Conservation (phyloP, 2,888 invertebrate genomes). For the Himalopsyche tibetana region DNA sequence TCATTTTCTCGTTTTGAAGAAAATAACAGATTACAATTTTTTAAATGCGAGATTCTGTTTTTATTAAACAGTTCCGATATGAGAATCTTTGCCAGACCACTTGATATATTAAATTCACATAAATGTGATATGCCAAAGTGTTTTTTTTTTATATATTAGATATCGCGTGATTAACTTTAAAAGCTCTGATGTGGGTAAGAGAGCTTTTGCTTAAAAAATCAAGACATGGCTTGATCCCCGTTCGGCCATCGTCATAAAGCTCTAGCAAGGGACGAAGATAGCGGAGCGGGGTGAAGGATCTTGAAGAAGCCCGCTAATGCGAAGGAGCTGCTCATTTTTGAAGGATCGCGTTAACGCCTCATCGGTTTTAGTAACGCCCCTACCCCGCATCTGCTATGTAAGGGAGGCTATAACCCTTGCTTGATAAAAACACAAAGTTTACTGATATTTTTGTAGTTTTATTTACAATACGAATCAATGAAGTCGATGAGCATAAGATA, state of each 20-base stretch:
- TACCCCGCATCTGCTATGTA: constrained; percentile 31
- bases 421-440: neutral
- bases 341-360: constrained; percentile 51
- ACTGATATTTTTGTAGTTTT: too few relatives aligned
- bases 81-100: too few relatives aligned
- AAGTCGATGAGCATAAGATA: too few relatives aligned
- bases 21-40: too few relatives aligned
- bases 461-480: too few relatives aligned
- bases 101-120: too few relatives aligned
- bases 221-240: constrained; percentile 32
- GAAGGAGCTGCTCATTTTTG: constrained; percentile 45
- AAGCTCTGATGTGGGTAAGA: neutral
- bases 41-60: too few relatives aligned
- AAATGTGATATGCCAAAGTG: too few relatives aligned
- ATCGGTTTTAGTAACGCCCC: constrained; percentile 49
- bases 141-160: too few relatives aligned
- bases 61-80: too few relatives aligned
- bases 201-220: constrained; percentile 29
- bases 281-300: neutral
- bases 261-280: neutral
- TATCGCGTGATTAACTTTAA: too few relatives aligned
- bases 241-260: constrained; percentile 35
- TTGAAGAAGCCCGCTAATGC: constrained; percentile 24
- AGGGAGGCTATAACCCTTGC: constrained; percentile 7
- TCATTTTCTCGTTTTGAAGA: too few relatives aligned